Conservation (phyloP, 2,888 invertebrate species). For the Arge pagana region DNA sequence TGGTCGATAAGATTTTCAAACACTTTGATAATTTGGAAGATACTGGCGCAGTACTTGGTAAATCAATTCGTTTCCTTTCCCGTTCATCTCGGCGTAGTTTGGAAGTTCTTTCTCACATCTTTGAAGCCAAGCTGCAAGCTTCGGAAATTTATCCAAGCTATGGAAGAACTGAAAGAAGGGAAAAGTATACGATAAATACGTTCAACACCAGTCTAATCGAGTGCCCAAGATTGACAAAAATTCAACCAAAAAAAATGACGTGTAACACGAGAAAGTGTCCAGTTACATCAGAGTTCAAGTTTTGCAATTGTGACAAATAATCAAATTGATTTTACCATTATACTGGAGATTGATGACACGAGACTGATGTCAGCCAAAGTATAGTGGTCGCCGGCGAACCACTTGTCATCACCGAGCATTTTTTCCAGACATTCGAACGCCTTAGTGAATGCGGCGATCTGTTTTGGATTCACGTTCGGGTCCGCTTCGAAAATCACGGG, state of each 20-base stretch:
- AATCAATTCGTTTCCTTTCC: constrained; percentile 26
- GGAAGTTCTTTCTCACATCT: constrained; percentile 63
- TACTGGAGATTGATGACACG: constrained; percentile 23
- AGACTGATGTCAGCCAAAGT: constrained; percentile 44
- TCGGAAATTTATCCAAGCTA: constrained; percentile 56
- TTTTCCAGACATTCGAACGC: constrained; percentile 52
- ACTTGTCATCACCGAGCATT: constrained; percentile 46
- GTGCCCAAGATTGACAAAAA: too few relatives aligned
- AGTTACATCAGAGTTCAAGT: too few relatives aligned
- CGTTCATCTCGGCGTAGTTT: constrained; percentile 48
- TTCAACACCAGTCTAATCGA: too few relatives aligned
- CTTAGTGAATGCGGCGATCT: constrained; percentile 44
- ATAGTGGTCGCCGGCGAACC: constrained; percentile 39
- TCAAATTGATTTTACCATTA: constrained; percentile 28
- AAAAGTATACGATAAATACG: too few relatives aligned
- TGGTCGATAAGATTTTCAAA: too few relatives aligned
- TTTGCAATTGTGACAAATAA: background rate
- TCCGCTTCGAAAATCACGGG: constrained; percentile 51
- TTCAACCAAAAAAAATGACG: too few relatives aligned
- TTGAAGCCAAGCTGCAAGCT: constrained; percentile 65
- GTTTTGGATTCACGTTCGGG: constrained; percentile 42
- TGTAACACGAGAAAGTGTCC: too few relatives aligned
- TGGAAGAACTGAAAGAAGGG: constrained; percentile 27
- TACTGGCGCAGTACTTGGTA: background rate
- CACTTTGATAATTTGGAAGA: too few relatives aligned